Base-by-base conservation (phyloP, 2,888 invertebrate species). In the Halocaridina rubra region DNA sequence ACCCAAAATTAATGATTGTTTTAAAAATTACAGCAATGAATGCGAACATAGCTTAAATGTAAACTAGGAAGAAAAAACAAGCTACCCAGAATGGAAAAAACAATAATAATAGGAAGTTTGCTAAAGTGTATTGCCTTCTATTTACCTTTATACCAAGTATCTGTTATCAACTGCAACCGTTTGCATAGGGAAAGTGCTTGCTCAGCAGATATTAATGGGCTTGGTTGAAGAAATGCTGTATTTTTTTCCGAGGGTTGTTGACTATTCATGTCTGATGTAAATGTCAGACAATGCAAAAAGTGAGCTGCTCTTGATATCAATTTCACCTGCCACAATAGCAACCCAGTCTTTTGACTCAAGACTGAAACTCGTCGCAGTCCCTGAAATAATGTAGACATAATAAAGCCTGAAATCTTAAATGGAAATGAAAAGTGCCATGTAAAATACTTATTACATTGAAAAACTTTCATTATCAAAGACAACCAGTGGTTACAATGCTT, bases 271-370 rank as follows among this genome's bases (percentile, higher is more conserved):
- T 22, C 13, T 10, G 84, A 29, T 5, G 61, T 29, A 7, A 61
- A 33, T 29, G 79, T 71, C 10, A 86, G 76, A 22, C 32, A 30
- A 29, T 80, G 67, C 7, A 86, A 32, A 72, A 86, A 86, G 39
- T 80, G 74, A 19, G 81, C 86, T 3, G 74, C 77, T n/a, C 67
- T 74, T 8, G 75, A 46, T n/a, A 86, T 80, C 24, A 86, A 33
- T 33, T 86, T 86, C 3, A 86, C 84, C 32, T 86, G 86, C 86
- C 86, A 86, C 80, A 86, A 30, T 16, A 86, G 39, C 22, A 86
- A 53, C 16, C 86, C 86, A n/a, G 82, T 46, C 30, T 72, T 46
- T 57, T 86, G 84, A 46, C 80, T 84, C 24, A 80, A 72, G 13
- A 53, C 75, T n/a, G 69, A 46, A 16, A 86, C 76, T 75, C 84